Conservation (phyloP, 2,888 invertebrate species). For the Agrochola lota region DNA sequence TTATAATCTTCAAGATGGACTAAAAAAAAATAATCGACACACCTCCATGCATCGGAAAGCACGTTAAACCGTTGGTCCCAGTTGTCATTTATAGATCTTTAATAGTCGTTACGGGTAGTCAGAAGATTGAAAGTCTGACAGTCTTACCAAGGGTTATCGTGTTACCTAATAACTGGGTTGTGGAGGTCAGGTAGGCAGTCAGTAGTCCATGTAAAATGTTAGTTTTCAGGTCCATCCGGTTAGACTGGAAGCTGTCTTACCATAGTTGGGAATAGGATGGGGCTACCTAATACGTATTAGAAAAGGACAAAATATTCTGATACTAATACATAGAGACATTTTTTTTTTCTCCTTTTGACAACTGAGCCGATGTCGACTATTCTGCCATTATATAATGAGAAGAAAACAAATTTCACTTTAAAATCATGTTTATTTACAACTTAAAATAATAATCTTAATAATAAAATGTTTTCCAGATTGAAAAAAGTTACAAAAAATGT, state of each 20-base stretch:
- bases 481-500: conserved; percentile 33
- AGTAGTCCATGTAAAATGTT: background rate
- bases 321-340: background rate
- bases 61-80: background rate
- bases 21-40: no score
- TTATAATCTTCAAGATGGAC: no score
- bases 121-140: no score
- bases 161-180: background rate
- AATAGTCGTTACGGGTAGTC: background rate
- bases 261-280: no score
- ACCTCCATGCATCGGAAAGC: background rate
- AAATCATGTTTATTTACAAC: conserved; percentile 53
- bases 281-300: background rate
- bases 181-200: background rate
- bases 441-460: conserved; percentile 33
- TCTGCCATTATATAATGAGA: background rate
- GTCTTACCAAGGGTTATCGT: no score
- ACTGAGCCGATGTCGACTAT: no score
- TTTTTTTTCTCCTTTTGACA: no score
- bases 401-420: conserved; percentile 13
- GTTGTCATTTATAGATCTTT: no score
- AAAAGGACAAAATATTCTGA: background rate
- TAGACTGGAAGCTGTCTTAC: background rate
- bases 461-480: conserved; percentile 1
- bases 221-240: background rate